Base-by-base conservation (phyloP, 2,113 vertebrate genomes). In the Ramphastos sulfuratus region DNA sequence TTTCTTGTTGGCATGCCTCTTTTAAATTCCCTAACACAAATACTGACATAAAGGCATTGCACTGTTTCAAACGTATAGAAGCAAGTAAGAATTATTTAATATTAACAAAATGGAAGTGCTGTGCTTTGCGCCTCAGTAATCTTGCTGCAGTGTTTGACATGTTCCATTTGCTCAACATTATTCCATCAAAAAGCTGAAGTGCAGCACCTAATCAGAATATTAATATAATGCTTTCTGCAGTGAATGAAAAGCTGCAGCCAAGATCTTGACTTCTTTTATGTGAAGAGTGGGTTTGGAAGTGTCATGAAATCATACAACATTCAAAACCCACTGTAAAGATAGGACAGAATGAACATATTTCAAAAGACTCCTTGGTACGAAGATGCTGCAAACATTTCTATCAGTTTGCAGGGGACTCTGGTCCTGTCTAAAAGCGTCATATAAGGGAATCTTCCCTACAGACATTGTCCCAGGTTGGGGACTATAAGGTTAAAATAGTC, bases 101-200 rank as follows among this genome's bases (percentile, higher is more conserved):
- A 96, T 42, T 80, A 92, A 89, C 56, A 90, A 94, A 93, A 92
- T 70, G 83, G 80, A 97, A 97, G 85, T 66, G 84, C 44, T n/a
- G 21, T 64, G 55, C 89, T 97, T 94, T 96, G 92, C 96, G 91
- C 87, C 30, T 85, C 80, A 74, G 48, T 92, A 89, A 96, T 94
- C 87, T 85, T 90, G 73, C 76, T 81, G 52, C 84, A 82, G 64
- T 64, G 46, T 59, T 78, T 77, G 52, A 90, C 65, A 87, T 55
- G 94, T 39, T 74, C 79, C 92, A 89, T 56, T 93, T 96, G 92
- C 78, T 83, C 37, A 12, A 87, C 94, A 79, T 82, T 93, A 90
- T 80, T 91, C 69, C 60, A 92, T 58, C 14, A 87, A 90, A 87
- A 85, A 88, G 42, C 28, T 58, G 83, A 94, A 89, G 77, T 93